These are phyloP conservation scores for Otis tarda DNA, from an alignment of 2,113 vertebrate species.

Conservation along the genomic window DNA sequence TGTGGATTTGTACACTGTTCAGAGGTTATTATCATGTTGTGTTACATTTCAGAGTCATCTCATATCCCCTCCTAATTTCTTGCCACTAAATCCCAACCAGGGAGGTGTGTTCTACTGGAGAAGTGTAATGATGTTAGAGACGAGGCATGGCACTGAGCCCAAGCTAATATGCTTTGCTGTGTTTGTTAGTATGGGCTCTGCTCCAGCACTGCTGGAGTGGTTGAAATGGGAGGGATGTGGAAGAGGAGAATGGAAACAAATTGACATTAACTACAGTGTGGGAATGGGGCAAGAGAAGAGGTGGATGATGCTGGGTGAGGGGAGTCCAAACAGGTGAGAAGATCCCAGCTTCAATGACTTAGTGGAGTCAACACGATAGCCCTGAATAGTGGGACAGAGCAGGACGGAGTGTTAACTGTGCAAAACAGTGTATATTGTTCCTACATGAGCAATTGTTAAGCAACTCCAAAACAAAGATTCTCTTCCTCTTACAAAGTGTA, in stretches of 20 bases:
- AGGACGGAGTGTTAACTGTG: neutral
- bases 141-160: neutral
- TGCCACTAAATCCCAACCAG: neutral
- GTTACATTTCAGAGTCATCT: neutral
- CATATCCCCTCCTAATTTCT: neutral
- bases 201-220: neutral
- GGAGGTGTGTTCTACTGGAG: neutral
- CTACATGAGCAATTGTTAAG: neutral
- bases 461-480: neutral
- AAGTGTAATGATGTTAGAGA: neutral
- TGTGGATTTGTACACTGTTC: neutral
- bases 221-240: neutral
- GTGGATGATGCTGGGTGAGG: neutral
- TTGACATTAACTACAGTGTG: neutral
- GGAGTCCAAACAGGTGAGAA: neutral
- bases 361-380: neutral
- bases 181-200: neutral
- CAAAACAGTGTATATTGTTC: neutral
- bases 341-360: neutral
- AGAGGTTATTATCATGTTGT: neutral
- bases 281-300: neutral
- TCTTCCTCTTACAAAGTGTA: neutral
- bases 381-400: neutral
- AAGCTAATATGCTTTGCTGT: neutral
- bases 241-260: neutral